Evolutionary conservation across 1,140 invertebrate genomes (phyloP), one percentile per base, ranked within the genome.

Genomic region (Patella vulgata): DNA sequence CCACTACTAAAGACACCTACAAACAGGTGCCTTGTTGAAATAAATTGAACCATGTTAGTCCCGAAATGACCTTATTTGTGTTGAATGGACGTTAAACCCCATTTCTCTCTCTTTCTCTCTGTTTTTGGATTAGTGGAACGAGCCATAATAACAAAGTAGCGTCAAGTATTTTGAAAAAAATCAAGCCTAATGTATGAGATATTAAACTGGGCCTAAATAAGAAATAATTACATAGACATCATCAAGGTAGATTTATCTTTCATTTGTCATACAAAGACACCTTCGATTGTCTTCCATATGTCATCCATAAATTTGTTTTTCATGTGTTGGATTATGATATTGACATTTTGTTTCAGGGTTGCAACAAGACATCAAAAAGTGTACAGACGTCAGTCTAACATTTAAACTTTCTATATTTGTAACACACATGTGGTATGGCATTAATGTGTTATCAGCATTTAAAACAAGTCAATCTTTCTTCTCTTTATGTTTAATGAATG

Each of bases 361-460:
- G 63, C 39, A 23, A 51, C 59, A 42, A 33, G 67, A n/a, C 67
- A 64, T 43, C 67, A 69, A 31, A 62, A 61, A n/a, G 56, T 61
- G 14, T 69, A 69, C 52, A 55, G 63, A 21, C 56, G 67, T 23
- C 67, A 69, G 44, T 58, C 67, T 5, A 59, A 69, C 44, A 44
- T 48, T 31, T 69, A 44, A 63, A 44, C 17, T 19, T 3, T 23
- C 14, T 12, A 6, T 17, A 9, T 6, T n/a, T n/a, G n/a, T n/a
- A n/a, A n/a, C n/a, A n/a, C n/a, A n/a, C n/a, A n/a, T n/a, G n/a
- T n/a, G n/a, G n/a, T n/a, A n/a, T n/a, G n/a, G n/a, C n/a, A n/a
- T n/a, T n/a, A n/a, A n/a, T n/a, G n/a, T n/a, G n/a, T n/a, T n/a
- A n/a, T n/a, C n/a, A n/a, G n/a, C n/a, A n/a, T n/a, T n/a, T n/a